Base-by-base conservation (phyloP, 2,797 vertebrate genomes). In the Myotis pilosus region DNA sequence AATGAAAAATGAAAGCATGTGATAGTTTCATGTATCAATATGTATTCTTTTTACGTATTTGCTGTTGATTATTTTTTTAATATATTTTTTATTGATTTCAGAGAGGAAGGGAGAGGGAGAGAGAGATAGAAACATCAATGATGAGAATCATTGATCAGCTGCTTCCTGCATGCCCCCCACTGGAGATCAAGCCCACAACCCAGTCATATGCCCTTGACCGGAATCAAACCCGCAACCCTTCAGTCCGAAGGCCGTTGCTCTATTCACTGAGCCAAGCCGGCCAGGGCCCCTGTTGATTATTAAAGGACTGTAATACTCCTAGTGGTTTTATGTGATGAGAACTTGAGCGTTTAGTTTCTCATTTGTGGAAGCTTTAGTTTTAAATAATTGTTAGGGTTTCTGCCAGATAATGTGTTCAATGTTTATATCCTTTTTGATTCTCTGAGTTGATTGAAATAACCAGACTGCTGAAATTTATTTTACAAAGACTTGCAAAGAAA, bases 381-480 rank as follows among this genome's bases (percentile, higher is more conserved):
- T 80, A 85, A 81, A 44, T 71, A 51, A 49, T n/a, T 81, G 69
- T 57, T 66, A 81, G 38, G 23, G 15, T 91, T 91, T 71, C 17
- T 69, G 30, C 25, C 28, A 72, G 47, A 28, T 68, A 68, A 69
- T 85, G 8, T 71, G n/a, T 49, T 91, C 19, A 81, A 2, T 87
- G 25, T 68, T 53, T 68, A 28, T 74, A 53, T 75, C 20, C 30
- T 17, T 88, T 80, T 80, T 93, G 62, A 36, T 75, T 69, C 16
- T 92, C 8, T 88, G 92, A 92, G 44, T 86, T 81, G 38, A 81
- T 25, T 49, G n/a, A 89, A 62, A 33, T 69, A 93, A 49, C n/a
- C 30, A 80, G 66, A 64, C 13, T 64, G 25, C 38, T 62, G 22
- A n/a, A 62, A 60, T 84, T 69, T 85, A 47, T 75, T 89, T 85